Base-by-base conservation (phyloP, 2,888 invertebrate species). In the Liposcelis brunnea region DNA sequence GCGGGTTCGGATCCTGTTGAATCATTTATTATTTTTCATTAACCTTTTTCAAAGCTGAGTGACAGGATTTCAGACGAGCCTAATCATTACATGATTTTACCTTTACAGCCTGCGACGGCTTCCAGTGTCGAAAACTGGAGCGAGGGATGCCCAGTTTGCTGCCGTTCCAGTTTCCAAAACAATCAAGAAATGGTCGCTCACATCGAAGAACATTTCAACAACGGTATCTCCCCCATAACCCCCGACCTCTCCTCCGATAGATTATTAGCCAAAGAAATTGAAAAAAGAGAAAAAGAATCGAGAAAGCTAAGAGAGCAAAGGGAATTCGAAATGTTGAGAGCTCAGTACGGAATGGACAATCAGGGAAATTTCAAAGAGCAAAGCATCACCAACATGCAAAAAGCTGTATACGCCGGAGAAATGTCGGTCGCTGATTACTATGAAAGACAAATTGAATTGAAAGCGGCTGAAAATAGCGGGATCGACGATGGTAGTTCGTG, bases 261-360 rank as follows among this genome's bases (percentile, higher is more conserved):
- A 44, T 50, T 71, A 50, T 54, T 72, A 15, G 72, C 72, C 1
- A 63, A 68, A 45, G 70, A 71, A 53, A 64, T 72, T 54, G 69
- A 71, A 50, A 64, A 67, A 51, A 60, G 67, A 37, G 69, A 78
- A 50, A 67, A 72, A 49, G 80, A 82, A 57, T 81, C 80, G 0
- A 72, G 80, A 53, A 71, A 74, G 52, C 70, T 75, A 50, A 68
- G 81, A 18, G 85, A 86, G 56, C 80, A 84, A 56, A 72, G 78
- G 38, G 85, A 86, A 59, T 86, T 86, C 59, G 81, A 84, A 56
- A 64, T 83, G 62, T 60, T 86, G 32, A 55, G 77, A 72, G 85
- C 84, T 2, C 83, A 85, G 59, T 87, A 86, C 56, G 87, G 87
- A 2, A 87, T 89, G 87, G 85, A 85, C 58, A 82, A 83, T 59